phyloP scores from a whole-genome alignment of 2,113 vertebrate species.

The Poicephalus meyeri region DNA sequence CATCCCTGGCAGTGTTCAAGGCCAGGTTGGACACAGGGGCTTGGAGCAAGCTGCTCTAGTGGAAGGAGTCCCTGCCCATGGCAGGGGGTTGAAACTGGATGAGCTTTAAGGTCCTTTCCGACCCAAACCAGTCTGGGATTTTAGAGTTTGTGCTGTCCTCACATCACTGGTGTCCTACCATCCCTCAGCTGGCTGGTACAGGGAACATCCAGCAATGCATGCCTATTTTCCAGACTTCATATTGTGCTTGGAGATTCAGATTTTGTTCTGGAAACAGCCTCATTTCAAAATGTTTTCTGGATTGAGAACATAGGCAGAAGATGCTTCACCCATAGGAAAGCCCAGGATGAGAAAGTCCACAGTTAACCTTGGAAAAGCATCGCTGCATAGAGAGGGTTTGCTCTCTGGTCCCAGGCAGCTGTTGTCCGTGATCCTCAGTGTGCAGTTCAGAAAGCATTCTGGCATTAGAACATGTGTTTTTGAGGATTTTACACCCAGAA shows the following conservation, averaged over 20 bases:
- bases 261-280: neutral
- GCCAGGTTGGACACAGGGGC: too few species aligned
- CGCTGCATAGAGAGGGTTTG: neutral
- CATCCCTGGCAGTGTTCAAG: neutral
- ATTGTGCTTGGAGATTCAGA: neutral
- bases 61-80: neutral
- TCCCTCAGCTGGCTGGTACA: neutral
- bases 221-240: neutral
- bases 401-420: neutral
- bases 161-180: neutral
- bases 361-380: neutral
- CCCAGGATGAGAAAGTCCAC: neutral
- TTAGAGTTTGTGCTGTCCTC: neutral
- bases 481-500: neutral
- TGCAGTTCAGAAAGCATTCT: neutral
- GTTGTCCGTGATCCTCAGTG: neutral
- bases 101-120: neutral
- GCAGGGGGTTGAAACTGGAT: neutral
- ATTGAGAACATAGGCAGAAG: neutral
- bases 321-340: neutral
- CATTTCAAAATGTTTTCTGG: neutral
- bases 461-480: neutral
- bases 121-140: neutral
- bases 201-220: neutral
- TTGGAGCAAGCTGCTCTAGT: neutral